Conservation (phyloP, 2,888 invertebrate species). For the Leptarthrus brevirostris region DNA sequence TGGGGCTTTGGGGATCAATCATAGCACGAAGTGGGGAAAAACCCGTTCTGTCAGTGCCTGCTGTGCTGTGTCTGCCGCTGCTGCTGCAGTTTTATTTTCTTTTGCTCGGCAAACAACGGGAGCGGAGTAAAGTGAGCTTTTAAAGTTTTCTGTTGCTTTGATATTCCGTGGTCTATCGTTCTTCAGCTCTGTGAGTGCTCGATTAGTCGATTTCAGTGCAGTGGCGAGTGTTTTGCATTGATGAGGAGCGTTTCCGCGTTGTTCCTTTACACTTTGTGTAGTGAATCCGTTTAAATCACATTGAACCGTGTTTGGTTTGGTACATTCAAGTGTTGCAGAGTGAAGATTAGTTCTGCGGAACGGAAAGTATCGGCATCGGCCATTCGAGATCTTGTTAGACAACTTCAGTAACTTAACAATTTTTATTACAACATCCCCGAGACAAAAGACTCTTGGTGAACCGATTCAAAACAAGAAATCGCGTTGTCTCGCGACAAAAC, state of each 20-base stretch:
- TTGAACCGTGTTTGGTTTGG: background rate
- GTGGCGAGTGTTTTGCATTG: background rate
- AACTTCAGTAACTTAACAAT: too few relatives aligned
- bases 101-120: background rate
- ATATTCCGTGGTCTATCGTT: background rate
- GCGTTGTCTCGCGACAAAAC: too few relatives aligned
- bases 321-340: background rate
- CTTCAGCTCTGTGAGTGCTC: background rate
- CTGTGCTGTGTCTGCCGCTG: background rate
- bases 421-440: too few relatives aligned
- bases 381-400: too few relatives aligned
- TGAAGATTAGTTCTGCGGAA: too few relatives aligned
- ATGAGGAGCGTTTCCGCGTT: too few relatives aligned
- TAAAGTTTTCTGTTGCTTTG: background rate
- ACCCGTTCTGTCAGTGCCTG: background rate
- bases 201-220: background rate
- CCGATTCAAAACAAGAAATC: too few relatives aligned
- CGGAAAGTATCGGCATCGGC: too few relatives aligned
- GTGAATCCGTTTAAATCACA: background rate
- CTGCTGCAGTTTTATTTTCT: background rate
- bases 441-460: too few relatives aligned
- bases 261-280: background rate
- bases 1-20: background rate
- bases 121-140: too few relatives aligned
- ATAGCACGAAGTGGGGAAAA: constrained; percentile 3